Base-by-base conservation (phyloP, 1,140 invertebrate species). In the Helicoverpa armigera region DNA sequence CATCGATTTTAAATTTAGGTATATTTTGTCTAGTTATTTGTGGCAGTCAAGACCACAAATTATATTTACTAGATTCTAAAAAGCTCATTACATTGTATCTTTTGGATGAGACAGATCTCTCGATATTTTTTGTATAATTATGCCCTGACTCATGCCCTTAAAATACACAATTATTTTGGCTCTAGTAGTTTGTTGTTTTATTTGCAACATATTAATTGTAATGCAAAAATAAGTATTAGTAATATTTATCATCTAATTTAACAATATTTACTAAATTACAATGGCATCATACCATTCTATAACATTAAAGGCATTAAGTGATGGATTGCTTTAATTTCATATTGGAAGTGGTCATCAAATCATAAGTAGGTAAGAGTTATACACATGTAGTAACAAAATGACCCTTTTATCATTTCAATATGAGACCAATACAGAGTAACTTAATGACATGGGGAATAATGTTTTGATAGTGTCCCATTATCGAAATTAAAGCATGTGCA, bases 61-160 rank as follows among this genome's bases (percentile, higher is more conserved):
- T 76, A 31, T 61, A 56, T 61, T 58, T 61, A 53, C 69, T 81
- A 76, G 53, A 73, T 58, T 69, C 75, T 77, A 77, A 82, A 79
- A 85, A 85, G 83, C 83, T 84, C 83, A 80, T 80, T 78, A 76
- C 51, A 70, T 67, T 78, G 63, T 74, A 56, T 74, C 72, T 78
- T 53, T n/a, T 16, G 18, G n/a, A 54, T 79, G 35, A 69, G 79
- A 78, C 67, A 77, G 65, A 77, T 67, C 75, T 79, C 61, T 81
- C 60, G 35, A 75, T 14, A 23, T 69, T 79, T 11, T 60, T 35
- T 61, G 29, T 35, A 54, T 43, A 53, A 60, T 70, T 79, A 70
- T 72, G 13, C 18, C 60, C 35, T 13, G 43, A 78, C 61, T 43
- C 51, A 78, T 78, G 63, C 51, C 35, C 29, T 78, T 43, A 65